phyloP scores from a whole-genome alignment of 2,888 invertebrate species.

The Athripsodes cinereus region DNA sequence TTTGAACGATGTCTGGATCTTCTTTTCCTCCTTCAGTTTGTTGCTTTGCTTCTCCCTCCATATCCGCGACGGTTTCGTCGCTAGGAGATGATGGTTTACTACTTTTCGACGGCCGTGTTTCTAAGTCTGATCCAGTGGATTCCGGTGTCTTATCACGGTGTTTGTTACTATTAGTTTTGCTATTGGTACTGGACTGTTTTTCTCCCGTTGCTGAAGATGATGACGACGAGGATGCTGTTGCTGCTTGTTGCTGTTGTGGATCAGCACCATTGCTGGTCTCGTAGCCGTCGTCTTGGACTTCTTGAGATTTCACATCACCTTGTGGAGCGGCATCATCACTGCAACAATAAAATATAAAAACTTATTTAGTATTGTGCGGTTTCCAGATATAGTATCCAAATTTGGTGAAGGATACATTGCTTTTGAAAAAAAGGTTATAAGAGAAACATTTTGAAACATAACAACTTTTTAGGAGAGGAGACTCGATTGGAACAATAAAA shows the following conservation, averaged over 20 bases:
- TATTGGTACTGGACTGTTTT: conserved; percentile 27
- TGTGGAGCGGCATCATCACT: conserved; percentile 41
- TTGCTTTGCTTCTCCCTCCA: conserved; percentile 4
- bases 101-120: neutral
- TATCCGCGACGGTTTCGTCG: conserved; percentile 3
- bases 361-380: neutral
- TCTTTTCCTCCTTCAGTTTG: neutral
- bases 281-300: conserved; percentile 84
- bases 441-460: too few relatives aligned
- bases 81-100: neutral
- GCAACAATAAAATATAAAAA: conserved; percentile 25
- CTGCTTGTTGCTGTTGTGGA: conserved; percentile 31
- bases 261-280: conserved; percentile 72
- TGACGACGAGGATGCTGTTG: conserved; percentile 21
- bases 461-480: too few relatives aligned
- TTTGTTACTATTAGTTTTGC: conserved; percentile 24
- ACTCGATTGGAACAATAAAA: too few relatives aligned
- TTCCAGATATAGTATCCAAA: neutral
- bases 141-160: neutral
- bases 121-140: neutral
- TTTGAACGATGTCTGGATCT: conserved; percentile 31
- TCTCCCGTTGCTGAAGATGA: conserved; percentile 32
- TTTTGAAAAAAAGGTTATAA: too few relatives aligned
- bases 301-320: conserved; percentile 49
- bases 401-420: neutral